Conservation (phyloP, 2,797 vertebrate genomes). For the Sitta carolinensis region DNA sequence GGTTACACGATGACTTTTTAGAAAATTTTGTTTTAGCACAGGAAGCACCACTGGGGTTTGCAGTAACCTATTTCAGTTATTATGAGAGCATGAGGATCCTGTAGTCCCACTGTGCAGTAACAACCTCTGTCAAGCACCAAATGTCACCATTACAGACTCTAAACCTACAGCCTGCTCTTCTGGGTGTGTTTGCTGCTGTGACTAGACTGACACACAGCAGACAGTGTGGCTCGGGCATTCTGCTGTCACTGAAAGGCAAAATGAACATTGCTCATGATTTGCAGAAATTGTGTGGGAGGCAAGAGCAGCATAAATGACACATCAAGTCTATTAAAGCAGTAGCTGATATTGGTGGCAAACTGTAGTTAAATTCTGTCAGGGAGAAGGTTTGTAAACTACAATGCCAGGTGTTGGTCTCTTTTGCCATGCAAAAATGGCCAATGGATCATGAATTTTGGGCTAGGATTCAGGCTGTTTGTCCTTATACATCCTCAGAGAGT, state of each 20-base stretch:
- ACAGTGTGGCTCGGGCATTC: neutral
- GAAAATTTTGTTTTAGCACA: neutral
- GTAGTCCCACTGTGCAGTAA: fast-evolving
- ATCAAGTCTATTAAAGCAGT: neutral
- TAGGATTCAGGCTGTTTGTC: neutral
- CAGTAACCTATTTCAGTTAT: neutral
- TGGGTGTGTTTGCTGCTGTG: neutral
- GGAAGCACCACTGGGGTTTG: fast-evolving
- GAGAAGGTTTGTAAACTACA: neutral
- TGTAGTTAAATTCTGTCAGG: neutral
- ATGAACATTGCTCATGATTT: neutral
- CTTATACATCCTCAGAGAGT: neutral
- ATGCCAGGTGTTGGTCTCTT: neutral
- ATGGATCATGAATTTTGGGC: neutral
- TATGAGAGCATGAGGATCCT: fast-evolving
- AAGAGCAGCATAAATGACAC: neutral
- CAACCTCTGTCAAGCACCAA: neutral
- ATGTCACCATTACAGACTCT: neutral
- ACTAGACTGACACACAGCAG: neutral
- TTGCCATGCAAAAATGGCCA: neutral
- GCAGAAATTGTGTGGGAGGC: neutral
- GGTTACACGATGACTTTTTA: neutral
- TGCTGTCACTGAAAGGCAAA: neutral
- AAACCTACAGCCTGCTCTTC: neutral
- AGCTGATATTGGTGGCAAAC: neutral